Percentiles rank a stretch among this genome's conserved stretches.
Evolutionary conservation across 1,140 invertebrate genomes (phyloP).

Genomic region (Lepidurus arcticus): DNA sequence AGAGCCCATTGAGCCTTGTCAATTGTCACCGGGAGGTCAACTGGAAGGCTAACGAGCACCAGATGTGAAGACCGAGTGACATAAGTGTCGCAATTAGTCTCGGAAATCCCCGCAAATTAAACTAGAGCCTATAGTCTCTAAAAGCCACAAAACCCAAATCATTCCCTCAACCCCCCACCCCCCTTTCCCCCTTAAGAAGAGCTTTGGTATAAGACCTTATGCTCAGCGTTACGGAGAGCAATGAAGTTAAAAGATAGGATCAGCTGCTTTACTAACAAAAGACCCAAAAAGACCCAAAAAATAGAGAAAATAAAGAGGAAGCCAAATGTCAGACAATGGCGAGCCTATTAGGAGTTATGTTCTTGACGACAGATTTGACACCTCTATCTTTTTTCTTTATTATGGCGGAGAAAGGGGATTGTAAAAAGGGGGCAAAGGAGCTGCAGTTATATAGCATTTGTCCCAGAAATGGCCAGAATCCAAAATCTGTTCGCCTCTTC

Average conservation of each 20-base stretch:
- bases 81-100: slow-evolving; percentile 15
- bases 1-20: slow-evolving; percentile 17
- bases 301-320: too few species aligned
- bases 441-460: not conserved
- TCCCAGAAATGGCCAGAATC: not conserved
- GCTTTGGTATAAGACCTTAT: slow-evolving; percentile 1
- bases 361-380: slow-evolving; percentile 8
- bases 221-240: not conserved
- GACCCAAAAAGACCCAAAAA: not conserved
- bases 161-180: not conserved
- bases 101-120: slow-evolving; percentile 11
- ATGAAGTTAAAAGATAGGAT: not conserved
- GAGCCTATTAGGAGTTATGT: not conserved
- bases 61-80: slow-evolving; percentile 6
- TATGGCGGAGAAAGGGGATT: not conserved
- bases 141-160: not conserved
- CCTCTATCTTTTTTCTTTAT: not conserved
- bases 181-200: not conserved
- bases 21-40: slow-evolving; percentile 21
- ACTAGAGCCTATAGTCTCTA: not conserved
- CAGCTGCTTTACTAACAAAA: not conserved
- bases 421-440: not conserved
- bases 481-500: not conserved
- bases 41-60: not conserved
- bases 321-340: too few species aligned